These are phyloP conservation scores for Rousettus leschenaultii DNA, from an alignment of 2,113 vertebrate genomes.

Conservation along the genomic window DNA sequence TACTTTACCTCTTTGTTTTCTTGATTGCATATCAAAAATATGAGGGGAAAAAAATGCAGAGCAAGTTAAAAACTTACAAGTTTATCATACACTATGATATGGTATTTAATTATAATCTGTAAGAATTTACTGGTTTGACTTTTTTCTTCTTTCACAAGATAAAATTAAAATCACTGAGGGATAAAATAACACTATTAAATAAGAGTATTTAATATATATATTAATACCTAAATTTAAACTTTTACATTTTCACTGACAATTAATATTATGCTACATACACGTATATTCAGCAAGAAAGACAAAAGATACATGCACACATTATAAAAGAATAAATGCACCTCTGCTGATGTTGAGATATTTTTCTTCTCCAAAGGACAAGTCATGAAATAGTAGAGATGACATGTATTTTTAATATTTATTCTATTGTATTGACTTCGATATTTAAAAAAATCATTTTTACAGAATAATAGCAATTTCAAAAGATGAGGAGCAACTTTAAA, in stretches of 20 bases:
- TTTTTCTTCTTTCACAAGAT: neutral
- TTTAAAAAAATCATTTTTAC: neutral
- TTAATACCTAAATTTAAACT: slow-evolving; percentile 34
- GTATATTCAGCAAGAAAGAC: neutral
- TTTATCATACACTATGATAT: neutral
- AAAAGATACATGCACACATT: neutral
- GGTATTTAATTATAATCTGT: neutral
- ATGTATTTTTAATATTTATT: slow-evolving; percentile 43
- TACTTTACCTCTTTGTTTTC: slow-evolving; percentile 94
- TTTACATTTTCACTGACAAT: slow-evolving; percentile 5
- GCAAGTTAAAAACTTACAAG: slow-evolving; percentile 61
- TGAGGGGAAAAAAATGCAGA: slow-evolving; percentile 25
- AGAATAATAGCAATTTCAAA: slow-evolving; percentile 18
- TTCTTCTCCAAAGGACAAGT: neutral
- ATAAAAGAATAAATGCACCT: slow-evolving; percentile 9
- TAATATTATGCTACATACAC: neutral
- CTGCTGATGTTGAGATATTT: neutral
- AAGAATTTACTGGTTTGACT: neutral
- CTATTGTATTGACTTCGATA: neutral
- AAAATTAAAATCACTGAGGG: neutral
- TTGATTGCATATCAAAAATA: slow-evolving; percentile 82
- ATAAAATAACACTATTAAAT: neutral
- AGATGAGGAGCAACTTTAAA: neutral
- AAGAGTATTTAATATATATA: neutral
- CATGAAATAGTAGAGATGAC: neutral